Evolutionary conservation across 1,140 invertebrate genomes (phyloP).

Genomic region (Pseudomyrmex concolor): DNA sequence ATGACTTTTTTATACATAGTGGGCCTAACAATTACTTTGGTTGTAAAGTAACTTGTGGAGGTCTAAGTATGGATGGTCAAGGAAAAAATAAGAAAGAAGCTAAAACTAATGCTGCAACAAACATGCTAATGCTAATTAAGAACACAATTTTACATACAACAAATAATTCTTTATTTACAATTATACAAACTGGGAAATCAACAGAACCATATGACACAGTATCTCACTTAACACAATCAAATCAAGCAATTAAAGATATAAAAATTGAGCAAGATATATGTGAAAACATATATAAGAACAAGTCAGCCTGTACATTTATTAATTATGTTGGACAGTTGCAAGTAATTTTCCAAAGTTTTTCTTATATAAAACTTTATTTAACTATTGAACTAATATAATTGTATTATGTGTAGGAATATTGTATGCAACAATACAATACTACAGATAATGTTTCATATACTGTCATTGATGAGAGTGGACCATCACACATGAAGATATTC

Average conservation of each 20-base stretch:
- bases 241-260: too few relatives aligned
- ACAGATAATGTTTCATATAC: not conserved
- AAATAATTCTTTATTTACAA: not conserved
- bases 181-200: not conserved
- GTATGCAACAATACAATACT: not conserved
- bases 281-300: too few relatives aligned
- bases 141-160: not conserved
- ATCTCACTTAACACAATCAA: not conserved
- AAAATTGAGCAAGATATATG: too few relatives aligned
- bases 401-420: constrained; percentile 24
- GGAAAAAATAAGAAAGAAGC: constrained; percentile 38
- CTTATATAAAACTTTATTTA: not conserved
- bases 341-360: constrained; percentile 10
- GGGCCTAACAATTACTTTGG: not conserved
- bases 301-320: not conserved
- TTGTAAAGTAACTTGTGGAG: constrained; percentile 1
- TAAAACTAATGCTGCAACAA: constrained; percentile 39
- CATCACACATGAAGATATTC: not conserved
- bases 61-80: not conserved
- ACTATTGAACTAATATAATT: not conserved
- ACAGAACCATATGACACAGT: not conserved
- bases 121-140: not conserved
- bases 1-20: not conserved
- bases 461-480: not conserved
- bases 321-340: constrained; percentile 44